Evolutionary conservation across 92 coral and sea anemone species (phyloP).

Genomic region (Desmophyllum pertusum): DNA sequence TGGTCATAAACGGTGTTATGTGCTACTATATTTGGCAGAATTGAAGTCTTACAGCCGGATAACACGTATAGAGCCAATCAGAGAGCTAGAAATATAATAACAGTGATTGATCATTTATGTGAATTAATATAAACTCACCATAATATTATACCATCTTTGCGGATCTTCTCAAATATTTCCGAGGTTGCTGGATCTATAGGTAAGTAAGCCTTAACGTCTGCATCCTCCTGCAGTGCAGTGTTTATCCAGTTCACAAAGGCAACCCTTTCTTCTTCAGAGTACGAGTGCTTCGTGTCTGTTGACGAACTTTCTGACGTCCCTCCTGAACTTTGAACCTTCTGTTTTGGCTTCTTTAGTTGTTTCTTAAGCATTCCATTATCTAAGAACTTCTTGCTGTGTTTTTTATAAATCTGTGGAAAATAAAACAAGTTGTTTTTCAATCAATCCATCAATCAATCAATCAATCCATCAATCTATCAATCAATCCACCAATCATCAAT

Average conservation of each 20-base stretch:
- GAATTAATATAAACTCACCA: slow-evolving; percentile 55
- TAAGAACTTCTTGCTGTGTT: slow-evolving; percentile 47
- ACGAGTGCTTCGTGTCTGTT: slow-evolving; percentile 90
- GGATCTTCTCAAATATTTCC: slow-evolving; percentile 79
- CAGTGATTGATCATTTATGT: too few relatives aligned
- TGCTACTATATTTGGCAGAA: too few relatives aligned
- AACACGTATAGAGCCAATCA: too few relatives aligned
- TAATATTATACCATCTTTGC: slow-evolving; percentile 87
- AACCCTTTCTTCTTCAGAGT: slow-evolving; percentile 83
- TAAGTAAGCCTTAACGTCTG: slow-evolving; percentile 56
- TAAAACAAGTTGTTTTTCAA: background rate
- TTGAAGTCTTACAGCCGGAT: too few relatives aligned
- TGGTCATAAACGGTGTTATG: too few relatives aligned
- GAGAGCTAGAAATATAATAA: too few relatives aligned
- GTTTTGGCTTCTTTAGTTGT: slow-evolving; percentile 71
- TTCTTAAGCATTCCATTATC: slow-evolving; percentile 63
- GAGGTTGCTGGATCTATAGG: slow-evolving; percentile 73
- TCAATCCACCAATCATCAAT: too few relatives aligned
- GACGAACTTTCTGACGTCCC: slow-evolving; percentile 90
- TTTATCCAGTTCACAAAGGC: slow-evolving; percentile 98
- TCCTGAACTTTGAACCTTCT: slow-evolving; percentile 70
- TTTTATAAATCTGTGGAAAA: slow-evolving; percentile 36
- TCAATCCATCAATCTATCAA: too few relatives aligned
- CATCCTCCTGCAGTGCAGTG: slow-evolving; percentile 76
- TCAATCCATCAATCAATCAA: background rate